Evolutionary conservation across 2,888 invertebrate species (phyloP).

Genomic region (Druceiella hillmani): DNA sequence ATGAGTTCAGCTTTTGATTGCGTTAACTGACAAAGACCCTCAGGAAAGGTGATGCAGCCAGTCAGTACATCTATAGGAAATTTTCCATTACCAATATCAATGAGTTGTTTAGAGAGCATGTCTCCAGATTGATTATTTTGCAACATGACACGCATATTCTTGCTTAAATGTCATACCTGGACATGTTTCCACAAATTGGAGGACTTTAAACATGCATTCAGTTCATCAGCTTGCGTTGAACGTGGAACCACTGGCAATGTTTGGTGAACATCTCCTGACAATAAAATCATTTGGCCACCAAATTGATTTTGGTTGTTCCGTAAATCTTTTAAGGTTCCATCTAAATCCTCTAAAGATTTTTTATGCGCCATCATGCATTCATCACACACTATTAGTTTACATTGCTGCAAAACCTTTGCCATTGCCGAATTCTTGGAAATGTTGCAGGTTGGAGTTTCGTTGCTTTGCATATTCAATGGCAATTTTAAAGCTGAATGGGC

Average conservation of each 20-base stretch:
- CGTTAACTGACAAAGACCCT: slow-evolving; percentile 19
- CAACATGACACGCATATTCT: slow-evolving; percentile 21
- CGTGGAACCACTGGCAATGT: slow-evolving; percentile 29
- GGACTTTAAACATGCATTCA: slow-evolving; percentile 29
- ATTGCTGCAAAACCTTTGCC: slow-evolving; percentile 18
- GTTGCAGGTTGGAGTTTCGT: slow-evolving; percentile 20
- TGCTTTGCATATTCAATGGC: slow-evolving; percentile 21
- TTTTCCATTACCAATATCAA: slow-evolving; percentile 24
- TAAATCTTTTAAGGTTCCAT: slow-evolving; percentile 21
- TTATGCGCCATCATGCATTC: slow-evolving; percentile 24
- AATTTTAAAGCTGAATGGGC: slow-evolving; percentile 22
- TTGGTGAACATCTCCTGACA: slow-evolving; percentile 30
- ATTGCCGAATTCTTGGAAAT: slow-evolving; percentile 16
- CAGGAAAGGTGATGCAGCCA: slow-evolving; percentile 20
- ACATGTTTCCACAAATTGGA: slow-evolving; percentile 26
- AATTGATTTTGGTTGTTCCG: slow-evolving; percentile 22
- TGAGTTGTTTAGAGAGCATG: slow-evolving; percentile 22
- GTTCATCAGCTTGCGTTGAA: slow-evolving; percentile 27
- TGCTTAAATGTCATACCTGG: slow-evolving; percentile 25
- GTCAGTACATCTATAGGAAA: slow-evolving; percentile 20
- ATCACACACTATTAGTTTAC: slow-evolving; percentile 19
- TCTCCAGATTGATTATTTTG: slow-evolving; percentile 19
- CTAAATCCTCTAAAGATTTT: slow-evolving; percentile 17
- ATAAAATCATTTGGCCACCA: slow-evolving; percentile 28
- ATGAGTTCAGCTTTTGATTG: slow-evolving; percentile 26